Percentiles rank a stretch among this genome's conserved stretches.
Evolutionary conservation across 2,888 invertebrate genomes (phyloP).

Genomic region (Perdita meconis): DNA sequence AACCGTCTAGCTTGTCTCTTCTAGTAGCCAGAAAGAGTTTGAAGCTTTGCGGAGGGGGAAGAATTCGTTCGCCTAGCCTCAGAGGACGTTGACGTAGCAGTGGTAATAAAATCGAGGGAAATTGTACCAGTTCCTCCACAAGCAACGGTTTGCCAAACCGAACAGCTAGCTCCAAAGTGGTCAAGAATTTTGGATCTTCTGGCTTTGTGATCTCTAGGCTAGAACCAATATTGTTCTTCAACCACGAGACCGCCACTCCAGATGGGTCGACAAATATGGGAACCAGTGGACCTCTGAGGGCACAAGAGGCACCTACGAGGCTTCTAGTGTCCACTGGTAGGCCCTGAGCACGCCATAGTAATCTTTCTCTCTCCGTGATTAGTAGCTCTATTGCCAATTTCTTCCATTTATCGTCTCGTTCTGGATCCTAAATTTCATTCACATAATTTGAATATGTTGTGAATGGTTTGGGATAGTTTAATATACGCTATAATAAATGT

Average conservation of each 20-base stretch:
- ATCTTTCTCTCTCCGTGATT: constrained; percentile 89
- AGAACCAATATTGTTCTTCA: constrained; percentile 89
- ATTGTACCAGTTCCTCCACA: constrained; percentile 79
- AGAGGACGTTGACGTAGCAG: constrained; percentile 75
- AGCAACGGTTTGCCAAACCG: constrained; percentile 85
- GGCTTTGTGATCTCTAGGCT: constrained; percentile 92
- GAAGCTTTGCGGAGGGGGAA: constrained; percentile 78
- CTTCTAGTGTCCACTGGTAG: constrained; percentile 87
- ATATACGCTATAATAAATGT: too few species aligned
- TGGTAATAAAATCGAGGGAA: constrained; percentile 80
- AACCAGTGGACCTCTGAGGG: constrained; percentile 86
- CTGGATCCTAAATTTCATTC: constrained; percentile 61
- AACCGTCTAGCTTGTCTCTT: constrained; percentile 94
- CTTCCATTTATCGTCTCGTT: constrained; percentile 75
- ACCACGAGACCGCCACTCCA: constrained; percentile 92
- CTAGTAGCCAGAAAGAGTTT: constrained; percentile 86
- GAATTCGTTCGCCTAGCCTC: constrained; percentile 77
- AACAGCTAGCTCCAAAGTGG: constrained; percentile 90
- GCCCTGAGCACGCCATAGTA: constrained; percentile 95
- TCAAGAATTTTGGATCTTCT: constrained; percentile 90
- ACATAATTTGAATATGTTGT: too few species aligned
- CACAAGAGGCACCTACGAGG: constrained; percentile 79
- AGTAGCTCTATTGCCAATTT: constrained; percentile 77
- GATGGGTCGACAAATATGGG: constrained; percentile 96
- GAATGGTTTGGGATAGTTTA: too few species aligned